Base-by-base conservation (phyloP, 2,113 vertebrate species). In the Platichthys stellatus region DNA sequence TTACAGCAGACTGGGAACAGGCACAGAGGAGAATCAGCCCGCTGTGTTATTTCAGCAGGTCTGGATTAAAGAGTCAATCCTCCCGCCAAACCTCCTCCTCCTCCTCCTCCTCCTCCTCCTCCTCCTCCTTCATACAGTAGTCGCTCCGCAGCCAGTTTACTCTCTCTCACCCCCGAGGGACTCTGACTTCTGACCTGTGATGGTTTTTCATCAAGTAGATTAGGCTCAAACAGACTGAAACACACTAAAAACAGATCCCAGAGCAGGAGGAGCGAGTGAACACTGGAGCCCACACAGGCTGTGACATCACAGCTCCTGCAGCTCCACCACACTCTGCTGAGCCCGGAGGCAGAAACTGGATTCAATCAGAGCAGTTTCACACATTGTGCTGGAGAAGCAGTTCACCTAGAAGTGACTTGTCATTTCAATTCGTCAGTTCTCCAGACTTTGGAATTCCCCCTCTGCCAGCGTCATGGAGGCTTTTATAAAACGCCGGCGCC, bases 11-110 rank as follows among this genome's bases (percentile, higher is more conserved):
- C 84, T 89, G 86, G 89, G 86, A 87, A 80, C 63, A 35, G 66
- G 75, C 82, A 3, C 84, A 85, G 77, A 66, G 84, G 56, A 81
- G 84, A 84, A 77, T 78, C 69, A 26, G 83, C 64, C 72, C 24
- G 64, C 72, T 78, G 85, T 91, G 91, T 92, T 91, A 80, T 91
- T 92, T 86, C 91, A 92, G 91, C 89, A 90, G 91, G 78, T 89
- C 88, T 84, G 89, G 80, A 88, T 92, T 92, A 89, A 81, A 81
- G 58, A 82, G 69, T 58, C 63, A 7, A 35, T 72, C 87, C 86
- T 76, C 76, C 64, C 74, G 62, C 83, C 82, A 85, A 81, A 65
- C 80, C 72, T 56, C 63, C 73, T 59, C 73, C 79, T 70, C 77
- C 59, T 20, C 69, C 24, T 24, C 11, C 56, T 58, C 83, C 72